Base-by-base conservation (phyloP, 2,888 invertebrate genomes). In the Hydrotaea cyrtoneurina region DNA sequence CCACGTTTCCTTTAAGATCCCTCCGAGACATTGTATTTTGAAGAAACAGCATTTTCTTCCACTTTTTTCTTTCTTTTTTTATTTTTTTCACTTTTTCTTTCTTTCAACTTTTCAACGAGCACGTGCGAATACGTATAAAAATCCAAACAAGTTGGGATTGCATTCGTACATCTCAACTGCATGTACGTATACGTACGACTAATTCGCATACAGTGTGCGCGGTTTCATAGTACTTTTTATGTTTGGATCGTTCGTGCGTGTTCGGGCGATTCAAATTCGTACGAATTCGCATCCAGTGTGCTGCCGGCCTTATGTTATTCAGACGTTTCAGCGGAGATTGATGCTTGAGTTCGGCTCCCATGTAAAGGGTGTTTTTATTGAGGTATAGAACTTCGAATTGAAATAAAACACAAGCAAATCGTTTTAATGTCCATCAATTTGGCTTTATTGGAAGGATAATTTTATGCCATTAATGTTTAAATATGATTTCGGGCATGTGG, bases 141-240 rank as follows among this genome's bases (percentile, higher is more conserved):
- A 55, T 55, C 55, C 55, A 55, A 55, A 55, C 55, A 55, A 55
- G 55, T 55, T 55, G 55, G 21, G 55, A 55, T 55, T 55, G 55
- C 23, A 21, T 55, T 55, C 55, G 55, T 55, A 55, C 55, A 55
- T 55, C 19, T 55, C 21, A 55, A 55, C 21, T 55, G n/a, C 55
- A 55, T 55, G 55, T 55, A 55, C 55, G 21, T 55, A n/a, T 50
- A 50, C 50, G 50, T 50, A 50, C 50, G 50, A 50, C 50, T 50
- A 50, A 50, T 50, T 50, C 50, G 50, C 50, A 50, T n/a, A 15
- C 50, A 50, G 50, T n/a, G 15, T n/a, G n/a, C 50, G 50, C 39
- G 39, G 39, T 39, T 39, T 39, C 39, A 39, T 39, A 39, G 39
- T 39, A 39, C 39, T 39, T 39, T 10, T 39, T 39, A 39, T 39